phyloP scores from a whole-genome alignment of 2,888 invertebrate species.

The Epiblema foenella region DNA sequence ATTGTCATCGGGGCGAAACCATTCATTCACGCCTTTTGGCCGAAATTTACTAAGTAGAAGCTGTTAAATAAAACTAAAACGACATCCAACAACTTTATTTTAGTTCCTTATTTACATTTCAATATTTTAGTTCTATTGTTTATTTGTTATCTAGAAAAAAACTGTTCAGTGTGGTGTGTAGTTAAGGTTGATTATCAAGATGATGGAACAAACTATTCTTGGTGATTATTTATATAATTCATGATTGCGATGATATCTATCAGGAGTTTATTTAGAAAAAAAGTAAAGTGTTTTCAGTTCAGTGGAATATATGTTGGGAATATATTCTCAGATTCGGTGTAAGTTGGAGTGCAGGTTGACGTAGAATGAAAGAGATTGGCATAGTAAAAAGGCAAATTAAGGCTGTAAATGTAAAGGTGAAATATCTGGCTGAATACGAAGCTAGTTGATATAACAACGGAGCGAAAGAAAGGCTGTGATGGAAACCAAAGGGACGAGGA shows the following conservation, averaged over 20 bases:
- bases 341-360: no score
- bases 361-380: background rate
- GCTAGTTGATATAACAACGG: background rate
- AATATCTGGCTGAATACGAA: background rate
- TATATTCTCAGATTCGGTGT: no score
- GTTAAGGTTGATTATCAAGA: background rate
- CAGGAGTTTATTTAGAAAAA: no score
- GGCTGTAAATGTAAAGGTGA: background rate
- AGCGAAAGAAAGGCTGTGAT: slow-evolving; percentile 1
- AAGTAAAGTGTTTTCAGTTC: no score
- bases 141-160: background rate
- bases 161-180: background rate
- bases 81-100: background rate
- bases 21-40: background rate
- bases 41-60: no score
- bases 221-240: no score
- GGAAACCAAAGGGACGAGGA: background rate
- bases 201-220: no score
- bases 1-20: slow-evolving; percentile 7
- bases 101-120: background rate
- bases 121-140: background rate
- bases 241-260: no score
- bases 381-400: background rate
- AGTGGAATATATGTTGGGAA: no score
- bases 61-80: no score